Percentiles rank a stretch among this genome's conserved stretches.
These are phyloP conservation scores for Hyposmocoma kahamanoa DNA, from an alignment of 1,140 invertebrate species.

Conservation along the genomic window DNA sequence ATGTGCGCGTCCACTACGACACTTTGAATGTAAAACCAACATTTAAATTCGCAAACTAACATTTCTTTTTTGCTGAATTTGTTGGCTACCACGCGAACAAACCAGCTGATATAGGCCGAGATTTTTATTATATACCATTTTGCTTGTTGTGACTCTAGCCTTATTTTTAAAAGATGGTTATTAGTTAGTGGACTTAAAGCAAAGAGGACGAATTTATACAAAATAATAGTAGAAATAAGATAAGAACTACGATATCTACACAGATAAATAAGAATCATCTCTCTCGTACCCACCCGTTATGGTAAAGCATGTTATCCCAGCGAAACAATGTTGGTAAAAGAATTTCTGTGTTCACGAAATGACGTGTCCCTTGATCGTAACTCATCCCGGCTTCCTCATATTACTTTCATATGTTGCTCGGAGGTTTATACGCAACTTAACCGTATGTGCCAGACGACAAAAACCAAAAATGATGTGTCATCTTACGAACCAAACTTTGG, in stretches of 20 bases:
- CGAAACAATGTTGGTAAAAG: conserved; percentile 43
- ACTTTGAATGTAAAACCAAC: too few species aligned
- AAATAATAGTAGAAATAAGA: not conserved
- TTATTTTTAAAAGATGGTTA: too few species aligned
- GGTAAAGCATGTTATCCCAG: conserved; percentile 29
- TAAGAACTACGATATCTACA: too few species aligned
- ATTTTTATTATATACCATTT: too few species aligned
- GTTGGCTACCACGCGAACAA: too few species aligned
- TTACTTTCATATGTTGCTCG: conserved; percentile 25
- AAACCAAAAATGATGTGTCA: conserved; percentile 22
- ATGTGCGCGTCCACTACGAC: too few species aligned
- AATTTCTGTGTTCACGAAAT: conserved; percentile 36
- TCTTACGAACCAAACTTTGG: not conserved
- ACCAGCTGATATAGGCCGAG: too few species aligned
- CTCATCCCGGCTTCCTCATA: conserved; percentile 30
- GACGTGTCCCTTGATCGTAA: conserved; percentile 45
- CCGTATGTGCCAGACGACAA: conserved; percentile 12
- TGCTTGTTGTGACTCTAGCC: too few species aligned
- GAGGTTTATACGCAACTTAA: conserved; percentile 14
- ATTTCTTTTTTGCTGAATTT: too few species aligned
- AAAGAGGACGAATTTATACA: not conserved
- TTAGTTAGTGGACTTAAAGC: too few species aligned
- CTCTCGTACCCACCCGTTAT: conserved; percentile 9
- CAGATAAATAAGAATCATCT: conserved; percentile 11
- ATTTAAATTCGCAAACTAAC: too few species aligned